Evolutionary conservation across 2,797 vertebrate species (phyloP).

Genomic region (Melanotaenia trifasciata): DNA sequence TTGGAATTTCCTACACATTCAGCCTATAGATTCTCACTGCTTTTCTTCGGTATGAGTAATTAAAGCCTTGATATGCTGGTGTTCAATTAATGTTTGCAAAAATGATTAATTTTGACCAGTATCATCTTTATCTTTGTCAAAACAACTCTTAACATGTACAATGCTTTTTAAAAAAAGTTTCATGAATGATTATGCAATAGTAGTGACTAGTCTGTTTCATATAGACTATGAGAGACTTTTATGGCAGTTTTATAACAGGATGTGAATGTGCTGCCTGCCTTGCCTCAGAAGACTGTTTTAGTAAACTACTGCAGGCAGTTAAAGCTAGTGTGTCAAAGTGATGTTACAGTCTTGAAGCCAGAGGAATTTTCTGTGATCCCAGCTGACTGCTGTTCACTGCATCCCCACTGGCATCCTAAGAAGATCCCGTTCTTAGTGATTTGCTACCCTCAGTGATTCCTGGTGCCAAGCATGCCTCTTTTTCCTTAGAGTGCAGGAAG

Average conservation of each 20-base stretch:
- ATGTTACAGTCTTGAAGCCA: constrained; percentile 23
- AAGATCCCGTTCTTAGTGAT: constrained; percentile 25
- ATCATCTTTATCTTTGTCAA: neutral
- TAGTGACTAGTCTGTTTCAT: neutral
- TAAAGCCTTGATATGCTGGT: neutral
- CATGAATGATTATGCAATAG: neutral
- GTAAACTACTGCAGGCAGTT: constrained; percentile 1
- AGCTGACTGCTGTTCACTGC: constrained; percentile 22
- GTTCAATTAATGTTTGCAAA: neutral
- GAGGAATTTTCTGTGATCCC: constrained; percentile 32
- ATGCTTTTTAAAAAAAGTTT: no score
- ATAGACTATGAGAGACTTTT: neutral
- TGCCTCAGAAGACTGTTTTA: neutral
- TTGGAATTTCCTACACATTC: constrained; percentile 43
- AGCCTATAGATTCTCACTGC: constrained; percentile 24
- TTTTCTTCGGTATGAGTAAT: constrained; percentile 15
- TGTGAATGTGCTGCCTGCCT: neutral
- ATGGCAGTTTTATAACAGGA: neutral
- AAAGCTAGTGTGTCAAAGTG: constrained; percentile 17
- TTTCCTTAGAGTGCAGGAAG: neutral
- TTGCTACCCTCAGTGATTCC: constrained; percentile 8
- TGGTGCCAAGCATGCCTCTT: constrained; percentile 29
- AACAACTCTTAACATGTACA: no score
- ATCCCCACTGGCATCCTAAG: constrained; percentile 1
- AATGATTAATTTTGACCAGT: neutral